Percentiles rank a stretch among this genome's conserved stretches.
phyloP scores from a whole-genome alignment of 2,797 vertebrate genomes.

The Heliangelus exortis region DNA sequence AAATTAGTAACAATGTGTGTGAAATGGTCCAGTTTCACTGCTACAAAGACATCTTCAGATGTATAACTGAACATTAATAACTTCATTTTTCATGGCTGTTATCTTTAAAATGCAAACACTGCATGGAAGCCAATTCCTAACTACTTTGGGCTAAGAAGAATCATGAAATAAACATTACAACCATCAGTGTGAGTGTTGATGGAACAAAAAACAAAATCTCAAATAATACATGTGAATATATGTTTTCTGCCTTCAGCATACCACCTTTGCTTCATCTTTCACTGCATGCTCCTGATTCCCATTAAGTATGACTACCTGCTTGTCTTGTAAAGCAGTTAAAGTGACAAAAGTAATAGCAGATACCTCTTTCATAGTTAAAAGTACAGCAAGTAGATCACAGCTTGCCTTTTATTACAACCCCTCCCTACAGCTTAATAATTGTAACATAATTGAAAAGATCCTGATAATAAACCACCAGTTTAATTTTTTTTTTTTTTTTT shows the following conservation, averaged over 20 bases:
- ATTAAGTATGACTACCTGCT: conserved; percentile 56
- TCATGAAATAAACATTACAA: background rate
- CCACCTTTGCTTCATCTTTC: conserved; percentile 7
- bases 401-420: conserved; percentile 40
- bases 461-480: conserved; percentile 52
- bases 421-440: conserved; percentile 40
- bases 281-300: conserved; percentile 46
- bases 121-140: background rate
- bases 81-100: background rate
- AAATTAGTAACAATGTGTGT: background rate
- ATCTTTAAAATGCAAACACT: background rate
- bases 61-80: background rate
- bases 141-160: background rate
- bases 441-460: conserved; percentile 60
- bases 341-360: conserved; percentile 67
- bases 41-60: background rate
- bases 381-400: background rate
- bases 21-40: background rate
- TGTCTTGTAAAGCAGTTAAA: conserved; percentile 66
- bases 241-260: background rate
- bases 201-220: background rate
- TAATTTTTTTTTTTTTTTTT: conserved; percentile 44
- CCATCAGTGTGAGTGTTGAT: background rate
- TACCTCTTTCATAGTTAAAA: conserved; percentile 43
- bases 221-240: background rate